Evolutionary conservation across 2,113 vertebrate genomes (phyloP).

Genomic region (Triplophysa siluroides): DNA sequence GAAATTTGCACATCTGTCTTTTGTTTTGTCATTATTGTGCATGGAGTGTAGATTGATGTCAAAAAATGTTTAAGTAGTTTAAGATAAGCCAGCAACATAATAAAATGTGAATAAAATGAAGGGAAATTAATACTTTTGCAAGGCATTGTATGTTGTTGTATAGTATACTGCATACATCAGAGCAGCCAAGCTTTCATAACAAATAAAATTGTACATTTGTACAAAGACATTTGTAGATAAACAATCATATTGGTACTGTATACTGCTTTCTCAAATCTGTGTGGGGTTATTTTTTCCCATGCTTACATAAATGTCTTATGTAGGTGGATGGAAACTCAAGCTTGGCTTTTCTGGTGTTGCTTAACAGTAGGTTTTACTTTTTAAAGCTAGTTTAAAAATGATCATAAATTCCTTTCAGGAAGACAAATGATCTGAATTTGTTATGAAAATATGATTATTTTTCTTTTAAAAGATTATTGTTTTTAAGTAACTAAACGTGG

Average conservation of each 20-base stretch:
- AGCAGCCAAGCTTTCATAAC: conserved; percentile 42
- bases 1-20: no score
- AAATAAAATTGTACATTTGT: not conserved
- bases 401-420: not conserved
- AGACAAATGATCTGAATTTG: not conserved
- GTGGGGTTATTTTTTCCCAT: not conserved
- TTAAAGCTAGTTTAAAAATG: not conserved
- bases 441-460: no score
- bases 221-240: conserved; percentile 4
- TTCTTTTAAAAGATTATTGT: not conserved
- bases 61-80: no score
- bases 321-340: not conserved
- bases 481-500: no score
- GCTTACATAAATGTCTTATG: conserved; percentile 11
- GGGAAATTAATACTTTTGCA: no score
- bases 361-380: not conserved
- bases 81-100: no score
- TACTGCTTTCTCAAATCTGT: not conserved
- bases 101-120: no score
- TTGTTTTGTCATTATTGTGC: no score
- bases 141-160: not conserved
- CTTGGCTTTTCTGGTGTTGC: conserved; percentile 49
- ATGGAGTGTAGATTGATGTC: no score
- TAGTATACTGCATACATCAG: conserved; percentile 23
- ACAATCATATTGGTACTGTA: not conserved